phyloP scores from a whole-genome alignment of 2,113 vertebrate species.

The Protomyctophum bolini region DNA sequence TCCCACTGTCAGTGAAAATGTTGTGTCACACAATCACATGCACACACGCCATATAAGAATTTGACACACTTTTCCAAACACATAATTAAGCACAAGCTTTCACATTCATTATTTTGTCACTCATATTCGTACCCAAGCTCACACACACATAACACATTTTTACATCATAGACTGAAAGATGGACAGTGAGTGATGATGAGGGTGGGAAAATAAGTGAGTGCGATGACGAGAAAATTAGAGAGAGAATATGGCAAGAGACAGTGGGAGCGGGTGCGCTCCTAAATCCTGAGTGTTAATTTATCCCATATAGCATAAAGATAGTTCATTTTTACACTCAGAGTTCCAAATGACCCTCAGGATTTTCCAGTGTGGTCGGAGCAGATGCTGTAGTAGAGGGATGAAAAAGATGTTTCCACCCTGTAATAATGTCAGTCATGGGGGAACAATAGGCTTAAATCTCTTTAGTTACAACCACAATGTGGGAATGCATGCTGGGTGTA shows the following conservation, averaged over 20 bases:
- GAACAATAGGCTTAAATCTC: slow-evolving; percentile 6
- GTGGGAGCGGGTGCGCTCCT: slow-evolving; percentile 3
- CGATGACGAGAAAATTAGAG: slow-evolving; percentile 3
- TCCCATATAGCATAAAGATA: too few species aligned
- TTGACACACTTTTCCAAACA: too few species aligned
- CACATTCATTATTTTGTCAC: background rate
- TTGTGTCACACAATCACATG: slow-evolving; percentile 29
- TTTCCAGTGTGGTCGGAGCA: too few species aligned
- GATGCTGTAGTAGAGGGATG: background rate
- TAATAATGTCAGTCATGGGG: slow-evolving; percentile 29
- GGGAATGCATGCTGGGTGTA: slow-evolving; percentile 17
- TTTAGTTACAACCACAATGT: slow-evolving; percentile 2
- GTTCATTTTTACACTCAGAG: too few species aligned
- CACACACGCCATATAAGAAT: background rate
- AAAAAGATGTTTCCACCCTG: background rate
- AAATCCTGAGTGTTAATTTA: too few species aligned
- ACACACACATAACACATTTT: background rate
- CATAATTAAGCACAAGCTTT: background rate
- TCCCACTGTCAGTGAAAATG: slow-evolving; percentile 17
- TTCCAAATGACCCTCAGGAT: too few species aligned
- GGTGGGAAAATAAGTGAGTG: background rate
- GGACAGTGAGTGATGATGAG: background rate
- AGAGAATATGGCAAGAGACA: slow-evolving; percentile 15
- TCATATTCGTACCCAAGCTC: background rate
- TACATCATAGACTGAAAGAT: background rate